Base-by-base conservation (phyloP, 2,797 vertebrate genomes). In the Galago senegalensis region DNA sequence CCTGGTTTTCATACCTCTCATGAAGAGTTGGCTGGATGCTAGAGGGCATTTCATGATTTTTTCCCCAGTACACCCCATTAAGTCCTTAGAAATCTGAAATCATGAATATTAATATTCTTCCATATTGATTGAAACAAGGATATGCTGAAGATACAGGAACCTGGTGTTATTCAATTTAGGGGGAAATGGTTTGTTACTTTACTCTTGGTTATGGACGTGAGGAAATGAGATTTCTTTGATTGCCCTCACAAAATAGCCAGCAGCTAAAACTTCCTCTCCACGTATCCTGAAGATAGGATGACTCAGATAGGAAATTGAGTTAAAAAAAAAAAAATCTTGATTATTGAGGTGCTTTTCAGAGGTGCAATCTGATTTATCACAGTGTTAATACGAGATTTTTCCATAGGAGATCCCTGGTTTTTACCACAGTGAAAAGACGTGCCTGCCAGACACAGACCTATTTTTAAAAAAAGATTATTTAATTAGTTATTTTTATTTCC, bases 401-500 rank as follows among this genome's bases (percentile, higher is more conserved):
- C 79, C 72, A 58, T 49, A 46, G 40, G 63, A 93, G 29, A 88
- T 17, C 37, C 69, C 27, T 17, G n/a, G 79, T 94, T 95, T 95
- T 34, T 79, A 60, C 16, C 53, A 93, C 61, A 82, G 7, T 63
- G 60, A 87, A 79, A 17, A 75, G 91, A 97, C 83, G 18, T 58
- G 31, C 76, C 86, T 94, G 88, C 20, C 72, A 95, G 84, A 90
- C 61, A 92, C 31, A 92, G 81, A 76, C 34, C 69, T 83, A 53
- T 88, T 96, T 96, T 93, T 88, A 34, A 83, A 93, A 87, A 60
- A 58, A 80, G 63, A 63, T 93, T 95, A 96, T 97, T 97, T 96
- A 94, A 96, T 97, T 97, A 92, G 94, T 83, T 92, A 92, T 92
- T 97, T 97, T 96, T 97, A 80, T 94, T 96, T 96, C 94, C 70